These are phyloP conservation scores for Pteronura brasiliensis DNA, from an alignment of 2,113 vertebrate genomes.

Conservation along the genomic window DNA sequence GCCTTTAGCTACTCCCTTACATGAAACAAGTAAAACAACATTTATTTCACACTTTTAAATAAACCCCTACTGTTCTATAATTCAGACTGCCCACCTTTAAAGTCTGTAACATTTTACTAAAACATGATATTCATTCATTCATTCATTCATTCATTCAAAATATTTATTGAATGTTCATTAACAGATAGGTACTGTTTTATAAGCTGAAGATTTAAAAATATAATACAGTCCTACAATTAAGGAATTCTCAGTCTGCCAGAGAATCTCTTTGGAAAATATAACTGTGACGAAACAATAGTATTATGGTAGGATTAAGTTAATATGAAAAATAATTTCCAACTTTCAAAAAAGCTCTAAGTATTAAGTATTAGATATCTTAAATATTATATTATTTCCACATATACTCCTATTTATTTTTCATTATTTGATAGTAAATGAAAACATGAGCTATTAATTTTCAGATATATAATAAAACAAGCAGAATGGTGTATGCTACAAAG, in stretches of 20 bases:
- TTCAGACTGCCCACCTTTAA: neutral
- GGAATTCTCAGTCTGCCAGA: neutral
- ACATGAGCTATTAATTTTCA: neutral
- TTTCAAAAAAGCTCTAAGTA: neutral
- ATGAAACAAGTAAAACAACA: neutral
- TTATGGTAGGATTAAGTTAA: neutral
- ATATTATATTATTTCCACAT: neutral
- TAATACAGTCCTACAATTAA: neutral
- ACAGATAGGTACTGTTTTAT: neutral
- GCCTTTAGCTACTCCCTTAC: neutral
- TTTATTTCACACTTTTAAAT: neutral
- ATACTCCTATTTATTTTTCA: neutral
- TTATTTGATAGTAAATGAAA: neutral
- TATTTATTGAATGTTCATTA: neutral
- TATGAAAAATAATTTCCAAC: slow-evolving; percentile 8
- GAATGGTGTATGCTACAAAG: neutral
- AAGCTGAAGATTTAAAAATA: neutral
- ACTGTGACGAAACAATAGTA: neutral
- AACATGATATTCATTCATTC: neutral
- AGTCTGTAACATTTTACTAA: neutral
- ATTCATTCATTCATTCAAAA: neutral
- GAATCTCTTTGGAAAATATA: neutral
- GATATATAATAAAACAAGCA: neutral
- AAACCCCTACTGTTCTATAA: neutral
- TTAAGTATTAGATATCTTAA: neutral